Evolutionary conservation across 2,113 vertebrate species (phyloP), one percentile per base, ranked within the genome.

Genomic region (Coregonus clupeaformis): DNA sequence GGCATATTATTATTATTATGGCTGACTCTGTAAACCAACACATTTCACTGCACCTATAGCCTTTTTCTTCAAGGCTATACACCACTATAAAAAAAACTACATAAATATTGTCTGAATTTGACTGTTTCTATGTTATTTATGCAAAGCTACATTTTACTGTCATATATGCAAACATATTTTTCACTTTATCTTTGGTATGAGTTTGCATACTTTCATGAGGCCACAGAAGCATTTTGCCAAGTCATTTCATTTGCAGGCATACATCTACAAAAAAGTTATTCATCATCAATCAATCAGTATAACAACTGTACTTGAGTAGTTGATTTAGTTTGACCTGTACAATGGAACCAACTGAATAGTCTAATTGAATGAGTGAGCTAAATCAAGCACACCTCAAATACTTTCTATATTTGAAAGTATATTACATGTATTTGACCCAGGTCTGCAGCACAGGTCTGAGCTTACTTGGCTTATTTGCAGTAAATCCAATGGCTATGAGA

Each of bases 61-160:
- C 6, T 7, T 62, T 9, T 24, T 65, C 65, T 60, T 22, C n/a
- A 25, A 45, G 47, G 68, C 12, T 30, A 24, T 76, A 49, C 45
- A 76, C 68, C 29, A 12, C 47, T 68, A n/a, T 22, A 20, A 67
- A 67, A 22, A 14, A 66, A 24, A 59, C 12, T 36, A 36, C 30
- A 25, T 67, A 80, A 57, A 77, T 55, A 36, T 27, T 75, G 13
- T 65, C 63, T 55, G 25, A 72, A 30, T 22, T 69, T 36, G 5
- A 24, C 59, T 22, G 64, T 49, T 74, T 32, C 73, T 13, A 52
- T 72, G 52, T 71, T 71, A 30, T 79, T 63, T 16, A 16, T 49
- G 4, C 14, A 49, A 49, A 14, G 47, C 47, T 49, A 16, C 11
- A 49, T 16, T 16, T 49, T 49, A 16, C 12, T 49, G 14, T 49